Base-by-base conservation (phyloP, 2,113 vertebrate species). In the Lophotis ruficrista region DNA sequence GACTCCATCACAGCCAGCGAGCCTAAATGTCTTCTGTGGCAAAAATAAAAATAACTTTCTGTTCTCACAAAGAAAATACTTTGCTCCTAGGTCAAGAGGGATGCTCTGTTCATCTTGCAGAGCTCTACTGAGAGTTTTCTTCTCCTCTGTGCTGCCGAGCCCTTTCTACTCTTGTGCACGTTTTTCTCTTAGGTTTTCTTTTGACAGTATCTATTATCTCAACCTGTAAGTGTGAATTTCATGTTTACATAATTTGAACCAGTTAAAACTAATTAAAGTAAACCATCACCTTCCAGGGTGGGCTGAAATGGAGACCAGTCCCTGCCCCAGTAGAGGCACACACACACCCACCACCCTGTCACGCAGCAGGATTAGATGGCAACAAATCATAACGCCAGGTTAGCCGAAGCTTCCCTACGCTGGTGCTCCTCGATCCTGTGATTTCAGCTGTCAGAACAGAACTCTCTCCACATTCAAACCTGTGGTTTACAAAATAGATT, bases 221-320 rank as follows among this genome's bases (percentile, higher is more conserved):
- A 80, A 24, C 76, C 48, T 71, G 16, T 57, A 84, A 84, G 69
- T 80, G 60, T 86, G 77, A 96, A 96, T 93, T 93, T 71, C 85
- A 81, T 60, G 58, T 94, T 94, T 94, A 69, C 21, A 10, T 54
- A 87, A 96, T 75, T 79, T 56, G 76, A 94, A 88, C 11, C 62
- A 77, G 62, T 80, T 85, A 84, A 94, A 95, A 78, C 37, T 89
- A 92, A 92, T 90, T 89, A 81, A 92, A 89, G 43, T 20, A 75
- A 87, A 66, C 73, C 1, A 0, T 78, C 53, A 70, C 60, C 35
- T 87, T 71, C 66, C 56, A 79, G 56, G 37, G 8, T 90, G 64
- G 69, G 56, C 35, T 92, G 76, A 54, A 91, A 60, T 19, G 51
- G 62, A 73, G 70, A 60, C 17, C 4, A 53, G 54, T 3, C 62